Conservation (phyloP, 2,888 invertebrate species). For the Drosophila pegasa region DNA sequence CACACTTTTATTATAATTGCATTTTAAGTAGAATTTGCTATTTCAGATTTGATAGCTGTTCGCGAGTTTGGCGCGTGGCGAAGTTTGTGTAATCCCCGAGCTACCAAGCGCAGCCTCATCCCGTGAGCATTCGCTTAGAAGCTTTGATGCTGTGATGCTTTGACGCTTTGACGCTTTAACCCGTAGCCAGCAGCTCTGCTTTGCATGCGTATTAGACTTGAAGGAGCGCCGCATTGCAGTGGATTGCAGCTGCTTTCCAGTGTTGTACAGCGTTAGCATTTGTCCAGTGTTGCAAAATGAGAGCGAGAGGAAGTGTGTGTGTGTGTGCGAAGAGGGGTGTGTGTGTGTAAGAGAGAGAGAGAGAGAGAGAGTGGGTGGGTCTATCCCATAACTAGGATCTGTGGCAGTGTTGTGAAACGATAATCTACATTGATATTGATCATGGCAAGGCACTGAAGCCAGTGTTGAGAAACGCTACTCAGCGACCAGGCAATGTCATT, state of each 20-base stretch:
- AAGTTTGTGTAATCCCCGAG: slow-evolving; percentile 1
- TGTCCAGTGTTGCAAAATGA: too few species aligned
- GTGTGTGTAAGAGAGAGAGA: too few species aligned
- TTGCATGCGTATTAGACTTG: slow-evolving; percentile 25
- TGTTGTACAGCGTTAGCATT: too few species aligned
- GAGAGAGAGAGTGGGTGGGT: too few species aligned
- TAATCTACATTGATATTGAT: too few species aligned
- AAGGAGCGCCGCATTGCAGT: not conserved
- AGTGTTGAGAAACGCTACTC: too few species aligned
- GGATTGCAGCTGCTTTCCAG: not conserved
- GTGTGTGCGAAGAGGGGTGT: too few species aligned
- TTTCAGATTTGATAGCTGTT: slow-evolving; percentile 5
- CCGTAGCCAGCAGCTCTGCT: slow-evolving; percentile 10
- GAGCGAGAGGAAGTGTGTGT: too few species aligned
- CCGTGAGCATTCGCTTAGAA: slow-evolving; percentile 1
- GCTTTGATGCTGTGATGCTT: slow-evolving; percentile 9
- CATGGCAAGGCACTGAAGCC: too few species aligned
- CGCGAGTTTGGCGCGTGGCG: slow-evolving; percentile 8
- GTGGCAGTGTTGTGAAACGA: too few species aligned
- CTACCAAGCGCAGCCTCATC: not conserved
- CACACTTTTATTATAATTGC: slow-evolving; percentile 42
- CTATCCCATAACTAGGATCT: too few species aligned
- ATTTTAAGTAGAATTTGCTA: slow-evolving; percentile 57
- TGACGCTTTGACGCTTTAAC: slow-evolving; percentile 17
- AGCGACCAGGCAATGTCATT: too few species aligned